Evolutionary conservation across 2,797 vertebrate species (phyloP), one percentile per base, ranked within the genome.

Genomic region (Mus minutoides): DNA sequence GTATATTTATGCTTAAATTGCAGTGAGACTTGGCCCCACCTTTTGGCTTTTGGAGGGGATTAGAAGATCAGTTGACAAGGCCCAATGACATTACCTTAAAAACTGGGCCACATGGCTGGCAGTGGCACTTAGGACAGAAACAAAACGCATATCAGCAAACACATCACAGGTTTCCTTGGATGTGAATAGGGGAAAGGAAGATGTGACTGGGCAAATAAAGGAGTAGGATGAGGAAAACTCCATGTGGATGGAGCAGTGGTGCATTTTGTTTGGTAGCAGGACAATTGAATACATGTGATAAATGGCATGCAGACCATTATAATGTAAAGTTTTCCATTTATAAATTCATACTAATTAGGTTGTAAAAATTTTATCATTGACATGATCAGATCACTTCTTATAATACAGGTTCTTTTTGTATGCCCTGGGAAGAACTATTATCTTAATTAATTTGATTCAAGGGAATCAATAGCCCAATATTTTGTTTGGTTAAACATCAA

Each of bases 401-500:
- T 21, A n/a, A 94, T 92, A 91, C 60, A 12, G 17, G 88, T 69
- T 40, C 43, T 31, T 89, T 87, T 31, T 62, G 24, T 26, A 54
- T 85, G 14, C 49, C 22, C 40, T 76, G 12, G 58, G 77, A 92
- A 96, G 43, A 88, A 95, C 73, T 69, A 14, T 31, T 92, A 85
- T 64, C 67, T 34, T 12, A 71, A n/a, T 31, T 79, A 78, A 46
- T 79, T 79, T 93, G 46, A 86, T 86, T 92, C n/a, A 79, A 54
- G 88, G 43, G 13, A 94, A 17, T 84, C 22, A 93, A 43, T 75
- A 87, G 46, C 49, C 86, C 60, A 84, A 13, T 62, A 78, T 91
- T 92, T 95, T 84, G 9, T 94, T 91, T 94, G 88, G 40, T 91
- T 9, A n/a, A 91, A 79, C 8, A 16, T 88, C 13, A 90, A 64